Base-by-base conservation (phyloP, 2,797 vertebrate genomes). In the Peromyscus aztecus region DNA sequence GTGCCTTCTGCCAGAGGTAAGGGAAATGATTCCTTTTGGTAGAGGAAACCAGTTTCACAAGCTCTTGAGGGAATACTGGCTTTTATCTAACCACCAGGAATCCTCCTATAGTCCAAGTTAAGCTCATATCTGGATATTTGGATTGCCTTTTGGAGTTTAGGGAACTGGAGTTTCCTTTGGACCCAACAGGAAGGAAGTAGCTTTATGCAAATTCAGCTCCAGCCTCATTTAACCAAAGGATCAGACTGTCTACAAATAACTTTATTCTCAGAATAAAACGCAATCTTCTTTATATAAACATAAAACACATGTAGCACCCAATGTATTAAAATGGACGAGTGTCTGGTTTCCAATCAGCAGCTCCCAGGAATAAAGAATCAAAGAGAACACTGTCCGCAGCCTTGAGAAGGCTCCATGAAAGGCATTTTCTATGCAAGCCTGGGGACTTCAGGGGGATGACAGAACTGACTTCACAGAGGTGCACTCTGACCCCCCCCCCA, bases 151-250 rank as follows among this genome's bases (percentile, higher is more conserved):
- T 69, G 12, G 43, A n/a, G 43, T 86, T 69, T 69, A 65, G 21
- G 63, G 43, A 34, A 69, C 16, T 52, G 21, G 63, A 69, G 43
- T 52, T 67, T 69, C 1, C 3, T 85, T 85, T 49, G 40, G 12
- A 85, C 83, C 63, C 24, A 63, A n/a, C 43, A 69, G 21, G 63
- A 43, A 65, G 40, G 40, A 86, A 69, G 43, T 11, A 69, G 83
- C 43, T 86, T 86, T 86, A 86, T 86, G 83, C 43, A 85, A 86
- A n/a, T 69, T 65, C 12, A 86, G 83, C 46, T 52, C 31, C 63
- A 86, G 37, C 12, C 23, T 7, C 63, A n/a, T 69, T 67, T 67
- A n/a, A 69, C 34, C 63, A 69, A 86, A 85, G 7, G 43, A 69
- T 69, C 21, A 69, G 49, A 69, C 31, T n/a, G 19, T 67, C 19